Conservation (phyloP, 2,797 vertebrate species). For the Micrastur ruficollis region DNA sequence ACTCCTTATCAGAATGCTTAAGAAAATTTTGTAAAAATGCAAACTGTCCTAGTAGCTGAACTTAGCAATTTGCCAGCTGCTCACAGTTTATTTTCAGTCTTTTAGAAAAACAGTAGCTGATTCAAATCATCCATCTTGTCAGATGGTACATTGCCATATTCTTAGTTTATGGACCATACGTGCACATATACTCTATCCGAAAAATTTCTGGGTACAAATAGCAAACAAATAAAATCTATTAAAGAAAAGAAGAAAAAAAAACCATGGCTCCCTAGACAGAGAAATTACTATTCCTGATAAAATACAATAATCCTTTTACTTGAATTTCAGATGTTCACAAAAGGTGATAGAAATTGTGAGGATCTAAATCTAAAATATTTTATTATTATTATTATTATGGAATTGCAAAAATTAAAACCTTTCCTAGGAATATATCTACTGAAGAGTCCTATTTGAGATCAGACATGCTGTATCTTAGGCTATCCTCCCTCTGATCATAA, state of each 20-base stretch:
- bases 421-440: neutral
- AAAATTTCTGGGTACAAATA: neutral
- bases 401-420: neutral
- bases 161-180: neutral
- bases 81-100: neutral
- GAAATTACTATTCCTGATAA: neutral
- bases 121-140: neutral
- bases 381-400: neutral
- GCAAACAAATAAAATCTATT: neutral
- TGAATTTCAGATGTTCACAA: neutral
- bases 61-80: neutral
- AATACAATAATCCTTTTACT: neutral
- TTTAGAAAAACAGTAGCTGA: neutral
- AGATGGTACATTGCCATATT: neutral
- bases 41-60: neutral
- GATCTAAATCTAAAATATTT: neutral
- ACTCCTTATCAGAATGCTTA: neutral
- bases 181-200: neutral
- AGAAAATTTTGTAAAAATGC: neutral
- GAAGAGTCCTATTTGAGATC: neutral
- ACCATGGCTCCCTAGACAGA: neutral
- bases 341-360: neutral
- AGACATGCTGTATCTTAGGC: neutral
- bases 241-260: neutral
- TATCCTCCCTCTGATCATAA: neutral